Evolutionary conservation across 35 echinoderm and acorn worm species (phyloP).

Genomic region (Ptychodera flava): DNA sequence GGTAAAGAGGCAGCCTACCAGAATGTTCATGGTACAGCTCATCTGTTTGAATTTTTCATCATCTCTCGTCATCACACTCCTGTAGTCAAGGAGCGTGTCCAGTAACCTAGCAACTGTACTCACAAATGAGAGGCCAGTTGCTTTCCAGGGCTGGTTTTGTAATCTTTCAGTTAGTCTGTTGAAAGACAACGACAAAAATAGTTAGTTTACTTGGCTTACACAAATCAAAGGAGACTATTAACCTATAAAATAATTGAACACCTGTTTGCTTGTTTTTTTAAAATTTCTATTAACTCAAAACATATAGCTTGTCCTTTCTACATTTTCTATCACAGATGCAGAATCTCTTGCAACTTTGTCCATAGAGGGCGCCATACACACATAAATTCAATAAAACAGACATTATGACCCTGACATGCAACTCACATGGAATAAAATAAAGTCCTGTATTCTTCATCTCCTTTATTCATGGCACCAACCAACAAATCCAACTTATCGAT

Average conservation of each 20-base stretch:
- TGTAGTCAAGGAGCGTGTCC: slow-evolving; percentile 76
- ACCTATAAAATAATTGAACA: no score
- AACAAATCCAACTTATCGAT: slow-evolving; percentile 85
- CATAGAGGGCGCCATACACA: no score
- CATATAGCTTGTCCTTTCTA: no score
- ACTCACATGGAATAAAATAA: slow-evolving; percentile 83
- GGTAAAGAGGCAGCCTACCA: background rate
- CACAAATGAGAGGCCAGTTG: slow-evolving; percentile 68
- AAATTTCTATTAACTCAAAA: no score
- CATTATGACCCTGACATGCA: no score
- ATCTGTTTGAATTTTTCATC: background rate
- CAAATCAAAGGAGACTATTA: no score
- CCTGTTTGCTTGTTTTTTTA: no score
- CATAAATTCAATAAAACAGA: no score
- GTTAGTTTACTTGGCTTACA: no score
- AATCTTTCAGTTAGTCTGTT: slow-evolving; percentile 57
- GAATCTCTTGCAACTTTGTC: no score
- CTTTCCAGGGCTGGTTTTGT: slow-evolving; percentile 42
- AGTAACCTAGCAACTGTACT: slow-evolving; percentile 67
- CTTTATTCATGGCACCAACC: slow-evolving; percentile 73
- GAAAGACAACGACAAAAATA: background rate
- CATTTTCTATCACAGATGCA: no score
- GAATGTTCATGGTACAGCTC: background rate
- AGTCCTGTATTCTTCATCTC: slow-evolving; percentile 68
- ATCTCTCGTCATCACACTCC: slow-evolving; percentile 32